Percentiles rank a stretch among this genome's conserved stretches.
phyloP scores from a whole-genome alignment of 1,140 invertebrate genomes.

The Bombyx mandarina region DNA sequence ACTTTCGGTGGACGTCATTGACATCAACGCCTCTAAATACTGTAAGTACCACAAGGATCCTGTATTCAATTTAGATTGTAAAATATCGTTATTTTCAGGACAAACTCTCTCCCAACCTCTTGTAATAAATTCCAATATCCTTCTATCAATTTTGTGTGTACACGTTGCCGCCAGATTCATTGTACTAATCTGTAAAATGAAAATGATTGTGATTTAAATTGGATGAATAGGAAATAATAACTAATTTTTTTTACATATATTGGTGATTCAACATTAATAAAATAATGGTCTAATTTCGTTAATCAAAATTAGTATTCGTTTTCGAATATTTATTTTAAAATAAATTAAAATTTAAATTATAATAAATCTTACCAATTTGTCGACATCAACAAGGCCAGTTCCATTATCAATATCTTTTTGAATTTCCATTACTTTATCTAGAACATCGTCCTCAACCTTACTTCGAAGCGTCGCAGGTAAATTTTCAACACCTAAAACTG shows the following conservation, averaged over 20 bases:
- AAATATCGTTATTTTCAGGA: slow-evolving; percentile 14
- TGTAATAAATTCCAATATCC: slow-evolving; percentile 23
- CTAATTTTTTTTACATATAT: not conserved
- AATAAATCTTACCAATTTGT: slow-evolving; percentile 18
- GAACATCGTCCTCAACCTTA: slow-evolving; percentile 19
- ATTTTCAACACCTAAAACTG: slow-evolving; percentile 25
- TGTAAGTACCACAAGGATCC: slow-evolving; percentile 24
- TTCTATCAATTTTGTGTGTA: slow-evolving; percentile 15
- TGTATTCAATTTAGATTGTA: slow-evolving; percentile 11
- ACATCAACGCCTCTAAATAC: slow-evolving; percentile 30
- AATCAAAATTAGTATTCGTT: no score
- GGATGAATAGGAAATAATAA: not conserved
- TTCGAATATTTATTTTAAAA: no score
- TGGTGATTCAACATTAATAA: not conserved
- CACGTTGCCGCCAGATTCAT: slow-evolving; percentile 32
- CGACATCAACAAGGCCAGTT: slow-evolving; percentile 15
- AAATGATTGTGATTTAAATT: not conserved
- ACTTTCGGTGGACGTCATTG: slow-evolving; percentile 24
- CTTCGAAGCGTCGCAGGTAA: slow-evolving; percentile 24
- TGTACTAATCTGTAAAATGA: slow-evolving; percentile 34
- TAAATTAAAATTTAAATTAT: no score
- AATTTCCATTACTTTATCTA: slow-evolving; percentile 20
- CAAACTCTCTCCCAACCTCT: slow-evolving; percentile 35
- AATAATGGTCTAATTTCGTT: no score
- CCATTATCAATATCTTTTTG: slow-evolving; percentile 8